Base-by-base conservation (phyloP, 2,888 invertebrate species). In the Ectropis crepuscularia region DNA sequence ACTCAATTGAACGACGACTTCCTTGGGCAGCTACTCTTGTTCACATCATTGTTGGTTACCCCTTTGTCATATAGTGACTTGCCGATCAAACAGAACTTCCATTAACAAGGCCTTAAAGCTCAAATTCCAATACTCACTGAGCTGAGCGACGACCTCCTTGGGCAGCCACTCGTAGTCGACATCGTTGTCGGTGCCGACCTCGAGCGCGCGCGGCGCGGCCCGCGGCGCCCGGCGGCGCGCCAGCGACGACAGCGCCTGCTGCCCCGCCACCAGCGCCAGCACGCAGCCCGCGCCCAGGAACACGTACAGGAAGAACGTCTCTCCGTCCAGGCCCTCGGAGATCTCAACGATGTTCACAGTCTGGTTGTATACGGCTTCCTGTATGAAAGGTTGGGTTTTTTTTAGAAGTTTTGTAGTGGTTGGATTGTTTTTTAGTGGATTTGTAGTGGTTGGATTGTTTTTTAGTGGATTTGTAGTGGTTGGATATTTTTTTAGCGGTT, bases 121-220 rank as follows among this genome's bases (percentile, higher is more conserved):
- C 39, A 51, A n/a, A 42, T 39, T 16, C 28, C 5, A 41, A 65
- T 53, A 94, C 97, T 95, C 93, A 98, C 97, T 97, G 74, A 97
- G 93, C 85, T 95, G 95, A 75, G 96, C 96, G 57, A 98, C 94
- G 69, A 97, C 96, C 88, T 98, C 97, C 81, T 96, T 96, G 46
- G 99, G 99, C 81, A 99, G 94, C 99, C 99, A 99, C 77, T 99
- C 99, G 82, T 98, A 99, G 89, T 99, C 99, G 5, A 99, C 98
- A 88, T 98, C 98, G 79, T 96, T 97, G 66, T 95, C 95, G 0
- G 99, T 99, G 69, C 99, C 99, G 75, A 97, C 97, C 92, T 99
- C 99, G 5, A 98, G 95, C 46, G 95, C 94, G 67, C 94, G 94
- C 57, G 95, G 94, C 0, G 85, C 94, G 68, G 90, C 90, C 7